Evolutionary conservation across 1,140 invertebrate species (phyloP), one percentile per base, ranked within the genome.

Genomic region (Archegozetes longisetosus): DNA sequence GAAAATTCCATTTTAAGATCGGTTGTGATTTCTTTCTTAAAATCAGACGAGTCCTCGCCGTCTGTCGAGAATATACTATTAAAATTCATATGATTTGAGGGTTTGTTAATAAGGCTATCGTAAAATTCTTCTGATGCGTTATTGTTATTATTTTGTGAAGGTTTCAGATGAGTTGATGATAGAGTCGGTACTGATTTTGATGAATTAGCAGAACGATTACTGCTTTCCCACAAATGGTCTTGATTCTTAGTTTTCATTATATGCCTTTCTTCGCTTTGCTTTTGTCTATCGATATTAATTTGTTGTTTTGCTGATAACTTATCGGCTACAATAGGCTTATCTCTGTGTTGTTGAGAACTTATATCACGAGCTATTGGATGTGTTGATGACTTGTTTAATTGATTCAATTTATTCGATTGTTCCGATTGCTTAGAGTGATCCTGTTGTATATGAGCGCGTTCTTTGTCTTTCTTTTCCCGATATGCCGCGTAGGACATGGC

Each of bases 1-100:
- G 60, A 57, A 49, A 55, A 61, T 58, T 58, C 53, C 57, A 53
- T 60, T 26, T 59, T 53, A 61, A 60, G 40, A 40, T 59, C 57
- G 32, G 48, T 23, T 12, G 27, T n/a, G 20, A 50, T 26, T 20
- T 57, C 53, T 49, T 57, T 51, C 26, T 60, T 60, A 17, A 49
- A 20, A 26, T 61, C 54, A 4, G 27, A 28, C 27, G 50, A 46
- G 26, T 55, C 52, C 20, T 60, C 29, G 14, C 9, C 46, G 20
- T 56, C 47, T 23, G 17, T 32, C 27, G 22, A 46, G 13, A 22
- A 48, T 25, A 56, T n/a, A 9, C 22, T 20, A 25, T 56, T 2
- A 3, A 29, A 56, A 29, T 56, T 23, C 3, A 46, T n/a, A 46
- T 9, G 49, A 48, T 48, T 22, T 14, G 46, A 48, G 22, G 17